Evolutionary conservation across 2,888 invertebrate species (phyloP), one percentile per base, ranked within the genome.

Genomic region (Glaucopsyche alexis): DNA sequence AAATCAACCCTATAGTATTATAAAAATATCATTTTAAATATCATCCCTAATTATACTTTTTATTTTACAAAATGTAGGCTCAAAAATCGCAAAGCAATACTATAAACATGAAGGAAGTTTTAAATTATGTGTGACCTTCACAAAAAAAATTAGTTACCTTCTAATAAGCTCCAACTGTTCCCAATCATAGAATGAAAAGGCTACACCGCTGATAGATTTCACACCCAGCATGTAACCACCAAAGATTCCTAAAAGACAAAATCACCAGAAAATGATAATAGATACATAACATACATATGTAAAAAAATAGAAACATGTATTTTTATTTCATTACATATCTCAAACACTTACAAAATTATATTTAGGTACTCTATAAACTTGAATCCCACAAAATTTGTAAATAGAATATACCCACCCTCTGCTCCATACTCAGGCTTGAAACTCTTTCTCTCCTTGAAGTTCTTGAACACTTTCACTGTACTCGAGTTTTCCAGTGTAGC

Each of bases 161-260:
- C 99, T 95, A 52, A 99, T 94, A 72, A 99, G 93, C 78, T 98
- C 97, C 76, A 98, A 90, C 14, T 96, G 95, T 82, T 99, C 99
- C 99, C 99, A 99, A 84, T 99, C 99, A 84, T 98, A 99, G 89
- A 99, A 98, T 0, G 97, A 99, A 88, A 99, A 99, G 0, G 97
- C 96, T 81, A 99, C 94, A 0, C 98, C 98, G 69, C 98, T 97
- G 13, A 97, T 96, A 0, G 98, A 98, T 80, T 97, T 96, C 0
- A 99, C 97, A 1, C 99, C 98, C 76, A 99, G 93, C 91, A 99
- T 94, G 85, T 95, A 95, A 0, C 99, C 99, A 42, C 98, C 99
- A 83, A 96, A 98, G 75, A 99, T 98, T 74, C 96, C 96, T 96
- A 83, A 8, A 85, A 73, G 45, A 3, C 40, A 66, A 13, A 55